phyloP scores from a whole-genome alignment of 2,888 invertebrate genomes.

The Athalia cordata region DNA sequence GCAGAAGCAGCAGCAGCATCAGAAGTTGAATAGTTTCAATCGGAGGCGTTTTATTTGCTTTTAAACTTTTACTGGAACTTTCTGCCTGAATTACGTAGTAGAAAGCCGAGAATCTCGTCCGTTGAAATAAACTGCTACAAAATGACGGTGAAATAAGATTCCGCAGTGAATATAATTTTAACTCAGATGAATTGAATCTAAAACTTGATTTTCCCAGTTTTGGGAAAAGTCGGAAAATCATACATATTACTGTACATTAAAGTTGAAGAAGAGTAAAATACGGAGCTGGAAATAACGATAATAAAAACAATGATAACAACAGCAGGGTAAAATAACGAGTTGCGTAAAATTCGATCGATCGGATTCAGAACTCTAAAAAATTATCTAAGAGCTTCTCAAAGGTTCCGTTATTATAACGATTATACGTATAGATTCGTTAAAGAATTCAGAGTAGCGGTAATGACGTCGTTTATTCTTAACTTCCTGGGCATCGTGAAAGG shows the following conservation, averaged over 20 bases:
- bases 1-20: too few relatives aligned
- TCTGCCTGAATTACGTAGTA: not conserved
- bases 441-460: constrained; percentile 39
- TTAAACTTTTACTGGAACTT: constrained; percentile 11
- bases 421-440: constrained; percentile 13
- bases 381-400: too few relatives aligned
- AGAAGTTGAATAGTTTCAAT: constrained; percentile 29
- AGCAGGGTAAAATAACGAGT: too few relatives aligned
- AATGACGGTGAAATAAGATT: not conserved
- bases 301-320: too few relatives aligned
- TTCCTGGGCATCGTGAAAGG: constrained; percentile 26
- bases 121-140: not conserved
- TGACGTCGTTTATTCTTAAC: constrained; percentile 39
- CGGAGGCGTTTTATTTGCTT: constrained; percentile 16
- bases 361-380: too few relatives aligned
- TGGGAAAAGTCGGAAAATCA: too few relatives aligned
- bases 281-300: too few relatives aligned
- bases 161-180: not conserved
- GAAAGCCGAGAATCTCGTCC: not conserved
- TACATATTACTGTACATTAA: too few relatives aligned
- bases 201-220: not conserved
- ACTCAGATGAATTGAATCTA: not conserved
- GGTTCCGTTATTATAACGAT: not conserved
- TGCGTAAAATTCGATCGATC: too few relatives aligned
- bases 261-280: too few relatives aligned